These are phyloP conservation scores for Ceyx melanurus DNA, from an alignment of 2,113 vertebrate species.

Conservation along the genomic window DNA sequence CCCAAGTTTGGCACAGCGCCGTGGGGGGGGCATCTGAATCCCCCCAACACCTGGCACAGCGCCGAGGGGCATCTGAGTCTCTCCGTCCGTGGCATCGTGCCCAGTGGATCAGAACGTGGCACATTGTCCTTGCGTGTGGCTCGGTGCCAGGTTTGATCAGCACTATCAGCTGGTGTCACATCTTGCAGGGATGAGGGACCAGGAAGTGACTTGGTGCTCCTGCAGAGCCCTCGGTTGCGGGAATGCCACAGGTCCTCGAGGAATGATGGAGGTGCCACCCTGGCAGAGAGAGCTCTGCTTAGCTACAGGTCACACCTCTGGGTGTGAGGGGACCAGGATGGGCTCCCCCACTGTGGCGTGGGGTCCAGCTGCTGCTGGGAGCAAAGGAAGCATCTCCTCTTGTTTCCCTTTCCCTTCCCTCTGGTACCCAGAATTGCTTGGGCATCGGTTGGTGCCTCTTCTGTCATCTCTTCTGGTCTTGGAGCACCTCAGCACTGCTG, in stretches of 20 bases:
- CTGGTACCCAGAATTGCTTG: not conserved
- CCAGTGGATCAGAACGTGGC: not conserved
- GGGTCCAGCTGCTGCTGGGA: not conserved
- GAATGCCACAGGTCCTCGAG: not conserved
- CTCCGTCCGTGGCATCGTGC: not conserved
- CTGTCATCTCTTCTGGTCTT: not conserved
- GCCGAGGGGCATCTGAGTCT: constrained; percentile 54
- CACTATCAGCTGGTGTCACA: not conserved
- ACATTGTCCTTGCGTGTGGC: constrained; percentile 56
- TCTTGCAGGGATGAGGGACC: not conserved
- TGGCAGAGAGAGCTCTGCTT: not conserved
- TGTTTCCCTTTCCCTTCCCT: not conserved
- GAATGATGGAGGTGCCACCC: rapidly evolving
- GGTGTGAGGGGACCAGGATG: not conserved
- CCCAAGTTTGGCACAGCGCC: not conserved
- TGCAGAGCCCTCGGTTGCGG: not conserved
- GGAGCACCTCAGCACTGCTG: not conserved
- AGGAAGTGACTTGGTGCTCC: not conserved
- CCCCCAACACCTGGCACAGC: constrained; percentile 3
- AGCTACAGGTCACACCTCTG: not conserved
- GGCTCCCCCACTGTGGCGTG: not conserved
- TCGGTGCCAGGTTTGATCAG: constrained; percentile 54
- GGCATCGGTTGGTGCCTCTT: not conserved
- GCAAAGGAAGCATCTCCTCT: not conserved
- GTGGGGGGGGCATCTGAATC: constrained; percentile 36